Percentiles rank a stretch among this genome's conserved stretches.
These are phyloP conservation scores for Cosmia pyralina DNA, from an alignment of 2,888 invertebrate genomes.

Conservation along the genomic window DNA sequence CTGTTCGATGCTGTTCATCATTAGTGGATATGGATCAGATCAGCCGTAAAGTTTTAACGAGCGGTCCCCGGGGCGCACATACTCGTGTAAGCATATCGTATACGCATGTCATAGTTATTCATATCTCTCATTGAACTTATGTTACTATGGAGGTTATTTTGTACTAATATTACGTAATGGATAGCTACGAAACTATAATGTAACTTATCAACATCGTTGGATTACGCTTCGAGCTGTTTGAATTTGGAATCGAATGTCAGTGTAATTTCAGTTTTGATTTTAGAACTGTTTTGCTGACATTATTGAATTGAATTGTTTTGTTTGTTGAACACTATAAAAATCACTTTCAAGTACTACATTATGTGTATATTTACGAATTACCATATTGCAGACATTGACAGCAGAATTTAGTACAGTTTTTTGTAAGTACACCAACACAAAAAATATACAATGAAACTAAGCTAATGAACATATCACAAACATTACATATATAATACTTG, in stretches of 20 bases:
- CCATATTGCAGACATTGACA: background rate
- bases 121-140: constrained; percentile 18
- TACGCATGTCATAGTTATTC: constrained; percentile 16
- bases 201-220: background rate
- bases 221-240: background rate
- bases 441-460: no score
- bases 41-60: constrained; percentile 60
- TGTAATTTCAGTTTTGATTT: background rate
- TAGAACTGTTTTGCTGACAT: background rate
- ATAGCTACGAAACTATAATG: background rate
- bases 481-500: no score
- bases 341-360: no score
- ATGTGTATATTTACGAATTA: background rate
- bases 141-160: background rate
- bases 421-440: no score
- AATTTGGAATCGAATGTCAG: constrained; percentile 3
- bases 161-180: background rate
- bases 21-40: constrained; percentile 54
- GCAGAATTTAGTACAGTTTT: no score
- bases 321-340: background rate
- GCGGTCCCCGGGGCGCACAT: constrained; percentile 33
- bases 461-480: no score
- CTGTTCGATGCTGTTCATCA: constrained; percentile 47
- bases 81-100: constrained; percentile 8
- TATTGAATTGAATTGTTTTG: background rate